Evolutionary conservation across 2,797 vertebrate species (phyloP).

Genomic region (Malurus splendens): DNA sequence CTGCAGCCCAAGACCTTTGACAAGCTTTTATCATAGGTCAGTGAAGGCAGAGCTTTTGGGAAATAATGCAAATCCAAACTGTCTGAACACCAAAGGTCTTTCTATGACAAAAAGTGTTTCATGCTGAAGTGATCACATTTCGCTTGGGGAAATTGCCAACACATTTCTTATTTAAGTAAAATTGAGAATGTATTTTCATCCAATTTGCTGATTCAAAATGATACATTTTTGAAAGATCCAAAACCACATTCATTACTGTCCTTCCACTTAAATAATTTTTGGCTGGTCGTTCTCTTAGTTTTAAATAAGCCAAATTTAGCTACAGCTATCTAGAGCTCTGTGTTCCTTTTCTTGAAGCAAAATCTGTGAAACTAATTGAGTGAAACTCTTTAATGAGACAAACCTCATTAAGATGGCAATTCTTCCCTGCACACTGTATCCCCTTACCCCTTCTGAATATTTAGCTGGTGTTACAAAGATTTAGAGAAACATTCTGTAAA

Average conservation of each 20-base stretch:
- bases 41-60: not conserved
- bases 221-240: not conserved
- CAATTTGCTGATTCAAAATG: not conserved
- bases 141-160: not conserved
- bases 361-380: conserved; percentile 55
- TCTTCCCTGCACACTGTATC: not conserved
- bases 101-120: not conserved
- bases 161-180: not conserved
- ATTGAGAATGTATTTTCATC: not conserved
- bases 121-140: not conserved
- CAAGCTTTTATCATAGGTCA: not conserved
- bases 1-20: conserved; percentile 9
- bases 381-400: conserved; percentile 51
- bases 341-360: conserved; percentile 52
- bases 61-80: not conserved
- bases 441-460: conserved; percentile 30
- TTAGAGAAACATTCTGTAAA: conserved; percentile 19
- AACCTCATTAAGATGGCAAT: conserved; percentile 59
- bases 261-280: conserved; percentile 33
- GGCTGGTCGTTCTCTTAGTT: conserved; percentile 34
- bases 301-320: conserved; percentile 53
- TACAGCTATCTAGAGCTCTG: conserved; percentile 22
- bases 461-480: conserved; percentile 23
- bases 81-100: not conserved
- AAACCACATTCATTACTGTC: not conserved